Base-by-base conservation (phyloP, 2,888 invertebrate genomes). In the Loripinus fragilis region DNA sequence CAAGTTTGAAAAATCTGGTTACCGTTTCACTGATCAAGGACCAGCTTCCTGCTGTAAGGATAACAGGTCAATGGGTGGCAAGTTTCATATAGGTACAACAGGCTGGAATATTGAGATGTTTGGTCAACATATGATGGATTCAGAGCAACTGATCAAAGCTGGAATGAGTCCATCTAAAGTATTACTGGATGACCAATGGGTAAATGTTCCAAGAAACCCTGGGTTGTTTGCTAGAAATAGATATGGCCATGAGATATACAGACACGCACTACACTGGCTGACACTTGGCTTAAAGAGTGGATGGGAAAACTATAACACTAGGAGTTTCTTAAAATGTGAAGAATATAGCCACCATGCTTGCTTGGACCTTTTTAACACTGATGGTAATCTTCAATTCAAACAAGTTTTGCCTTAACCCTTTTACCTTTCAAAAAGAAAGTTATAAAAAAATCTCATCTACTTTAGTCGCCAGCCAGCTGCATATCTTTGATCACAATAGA, bases 231-330 rank as follows among this genome's bases (percentile, higher is more conserved):
- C 87, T 2, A 72, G 92, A 28, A 91, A 90, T 72, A 81, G 91
- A 55, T 91, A 90, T 67, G 93, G 92, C 2, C 80, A 83, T 41
- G 89, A 91, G 66, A 87, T 89, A 35, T 89, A 92, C 33, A 82
- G 85, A 41, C 93, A 93, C 81, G 89, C 91, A 3, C 88, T 88
- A 42, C 86, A 89, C 75, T 89, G 92, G 92, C 80, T 88, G 42
- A 80, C 83, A 15, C 71, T 80, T 20, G 83, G 83, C 3, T 71
- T 84, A 25, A 78, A 76, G 33, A 78, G 71, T 72, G 89, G 90
- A 12, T 91, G 89, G 87, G 85, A 85, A 10, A 79, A 81, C 33
- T 92, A 92, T 72, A 74, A 84, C 20, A 77, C 90, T 12, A 86
- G 85, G 8, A 48, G 55, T 15, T 92, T 92, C 79, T 74, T 71